Evolutionary conservation across 1,140 invertebrate genomes (phyloP), one percentile per base, ranked within the genome.

Genomic region (Spodoptera frugiperda): DNA sequence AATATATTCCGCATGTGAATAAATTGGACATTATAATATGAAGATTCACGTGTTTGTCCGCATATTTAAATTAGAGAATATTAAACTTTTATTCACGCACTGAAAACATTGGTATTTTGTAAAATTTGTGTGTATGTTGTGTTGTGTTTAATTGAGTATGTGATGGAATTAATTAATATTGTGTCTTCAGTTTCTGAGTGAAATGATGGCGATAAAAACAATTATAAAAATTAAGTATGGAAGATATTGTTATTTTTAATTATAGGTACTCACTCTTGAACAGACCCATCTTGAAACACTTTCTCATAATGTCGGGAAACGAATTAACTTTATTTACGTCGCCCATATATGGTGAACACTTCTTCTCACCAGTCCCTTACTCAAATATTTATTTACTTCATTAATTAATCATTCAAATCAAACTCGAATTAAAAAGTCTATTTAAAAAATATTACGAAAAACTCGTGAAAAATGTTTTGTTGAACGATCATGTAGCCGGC

Each of bases 201-300:
- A n/a, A 3, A 44, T 15, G 10, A 44, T 63, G n/a, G 33, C 15
- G 9, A 1, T 44, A 17, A 63, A 63, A 15, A 17, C n/a, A 19
- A 44, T 17, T 17, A 15, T 17, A 53, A 17, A 10, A 53, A 2
- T 19, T 15, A 10, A 51, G 19, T 4, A 3, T 21, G 11, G 12
- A 1, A 10, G 5, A 14, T 21, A 57, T 25, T 6, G 10, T 55
- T 39, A 49, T 39, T 30, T 39, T 19, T 46, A 61, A 78, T 21
- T 63, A 46, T 67, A 76, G 71, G 54, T 78, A 92, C 90, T 91
- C 84, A 93, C 91, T 93, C 82, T 91, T 91, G 44, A 93, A 93
- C 33, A 93, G 83, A 61, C 90, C 88, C 87, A 93, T 93, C 84
- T 93, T 93, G 80, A 93, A 93, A 79, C 87, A 93, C 84, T 93